Percentiles rank a stretch among this genome's conserved stretches.
Evolutionary conservation across 1,140 invertebrate species (phyloP).

Genomic region (Plutomurus gul): DNA sequence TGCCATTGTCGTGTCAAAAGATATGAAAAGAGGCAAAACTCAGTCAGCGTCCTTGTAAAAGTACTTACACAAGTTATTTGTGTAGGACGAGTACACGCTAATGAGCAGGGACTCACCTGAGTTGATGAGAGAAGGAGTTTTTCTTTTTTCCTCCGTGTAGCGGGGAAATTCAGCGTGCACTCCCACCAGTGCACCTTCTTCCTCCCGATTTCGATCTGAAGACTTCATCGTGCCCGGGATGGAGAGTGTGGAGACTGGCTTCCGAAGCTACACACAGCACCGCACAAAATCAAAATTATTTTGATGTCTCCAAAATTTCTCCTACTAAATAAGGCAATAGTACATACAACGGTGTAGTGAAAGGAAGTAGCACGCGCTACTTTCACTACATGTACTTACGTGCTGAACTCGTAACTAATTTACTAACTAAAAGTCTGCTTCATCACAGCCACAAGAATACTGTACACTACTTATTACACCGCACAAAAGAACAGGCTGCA

Average conservation of each 20-base stretch:
- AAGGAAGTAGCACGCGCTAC: too few relatives aligned
- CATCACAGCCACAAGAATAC: too few relatives aligned
- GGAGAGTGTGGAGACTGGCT: constrained; percentile 93
- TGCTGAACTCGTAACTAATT: too few relatives aligned
- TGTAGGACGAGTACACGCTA: not conserved
- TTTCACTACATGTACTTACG: too few relatives aligned
- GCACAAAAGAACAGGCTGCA: too few relatives aligned
- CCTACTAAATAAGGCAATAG: not conserved
- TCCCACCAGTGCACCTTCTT: constrained; percentile 78
- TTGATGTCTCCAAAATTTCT: not conserved
- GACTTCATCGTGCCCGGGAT: constrained; percentile 90
- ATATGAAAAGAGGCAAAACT: too few relatives aligned
- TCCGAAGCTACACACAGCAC: constrained; percentile 76
- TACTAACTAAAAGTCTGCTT: too few relatives aligned
- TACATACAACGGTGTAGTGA: too few relatives aligned
- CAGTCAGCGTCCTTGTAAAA: too few relatives aligned
- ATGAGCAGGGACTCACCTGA: not conserved
- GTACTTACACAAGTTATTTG: not conserved
- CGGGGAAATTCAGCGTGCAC: constrained; percentile 84
- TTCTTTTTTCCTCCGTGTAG: constrained; percentile 72
- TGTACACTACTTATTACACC: too few relatives aligned
- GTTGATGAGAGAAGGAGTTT: constrained; percentile 31
- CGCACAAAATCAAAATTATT: not conserved
- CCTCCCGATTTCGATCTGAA: constrained; percentile 62
- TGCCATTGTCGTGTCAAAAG: too few relatives aligned